Conservation (phyloP, 2,797 vertebrate species). For the Typhlichthys eigenmanni region DNA sequence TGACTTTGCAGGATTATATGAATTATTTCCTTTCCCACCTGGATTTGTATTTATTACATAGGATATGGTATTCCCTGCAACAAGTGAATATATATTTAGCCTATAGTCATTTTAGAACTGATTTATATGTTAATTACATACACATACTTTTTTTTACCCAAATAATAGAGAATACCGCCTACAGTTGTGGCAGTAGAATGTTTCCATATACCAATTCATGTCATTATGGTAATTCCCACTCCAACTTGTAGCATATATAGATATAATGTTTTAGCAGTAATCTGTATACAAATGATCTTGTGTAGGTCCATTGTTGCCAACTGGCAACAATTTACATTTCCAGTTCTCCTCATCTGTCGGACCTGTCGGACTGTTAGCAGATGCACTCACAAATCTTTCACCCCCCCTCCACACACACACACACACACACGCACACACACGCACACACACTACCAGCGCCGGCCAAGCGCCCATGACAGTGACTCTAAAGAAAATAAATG, state of each 20-base stretch:
- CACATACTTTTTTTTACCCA: too few species aligned
- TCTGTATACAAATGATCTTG: too few species aligned
- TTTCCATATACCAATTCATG: too few species aligned
- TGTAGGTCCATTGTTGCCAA: conserved; percentile 14
- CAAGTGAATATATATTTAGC: conserved; percentile 45
- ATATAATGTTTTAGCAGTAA: too few species aligned
- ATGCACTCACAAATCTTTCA: conserved; percentile 74
- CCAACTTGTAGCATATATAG: not conserved
- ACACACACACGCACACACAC: conserved; percentile 16
- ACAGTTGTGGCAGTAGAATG: too few species aligned
- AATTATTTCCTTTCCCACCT: not conserved
- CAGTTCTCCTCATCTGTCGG: conserved; percentile 49
- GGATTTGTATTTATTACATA: not conserved
- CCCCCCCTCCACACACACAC: conserved; percentile 36
- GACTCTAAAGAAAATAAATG: conserved; percentile 76
- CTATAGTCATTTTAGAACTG: not conserved
- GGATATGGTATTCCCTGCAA: conserved; percentile 38
- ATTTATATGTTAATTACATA: too few species aligned
- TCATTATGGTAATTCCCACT: not conserved
- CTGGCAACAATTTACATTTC: conserved; percentile 42
- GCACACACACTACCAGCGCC: conserved; percentile 42
- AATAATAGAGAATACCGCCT: too few species aligned
- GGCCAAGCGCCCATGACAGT: conserved; percentile 53
- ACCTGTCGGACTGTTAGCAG: conserved; percentile 56
- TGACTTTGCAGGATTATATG: conserved; percentile 10